Conservation (phyloP, 2,113 vertebrate genomes). For the Psammodynastes pulverulentus region DNA sequence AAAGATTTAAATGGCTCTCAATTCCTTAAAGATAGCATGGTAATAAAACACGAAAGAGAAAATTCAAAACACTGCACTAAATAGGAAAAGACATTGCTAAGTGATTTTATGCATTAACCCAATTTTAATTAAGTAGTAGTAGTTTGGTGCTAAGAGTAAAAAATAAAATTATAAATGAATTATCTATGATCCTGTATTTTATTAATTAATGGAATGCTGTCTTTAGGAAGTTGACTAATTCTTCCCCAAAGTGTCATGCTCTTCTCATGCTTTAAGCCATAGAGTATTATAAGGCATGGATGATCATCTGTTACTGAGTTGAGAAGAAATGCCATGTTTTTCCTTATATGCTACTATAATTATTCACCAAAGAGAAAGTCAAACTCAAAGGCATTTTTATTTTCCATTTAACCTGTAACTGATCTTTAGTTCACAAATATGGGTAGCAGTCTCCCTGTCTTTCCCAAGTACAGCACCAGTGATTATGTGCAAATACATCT, state of each 20-base stretch:
- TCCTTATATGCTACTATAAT: conserved; percentile 27
- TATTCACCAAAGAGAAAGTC: conserved; percentile 1
- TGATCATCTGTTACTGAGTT: conserved; percentile 49
- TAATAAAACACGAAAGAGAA: conserved; percentile 59
- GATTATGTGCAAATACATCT: conserved; percentile 24
- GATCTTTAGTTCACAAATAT: conserved; percentile 32
- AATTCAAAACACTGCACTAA: conserved; percentile 62
- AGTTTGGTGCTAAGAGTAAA: conserved; percentile 29
- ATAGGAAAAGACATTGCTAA: conserved; percentile 59
- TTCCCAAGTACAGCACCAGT: not conserved
- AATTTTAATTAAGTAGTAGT: conserved; percentile 5
- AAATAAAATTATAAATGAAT: not conserved
- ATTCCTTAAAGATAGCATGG: conserved; percentile 55
- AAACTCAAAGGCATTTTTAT: not conserved
- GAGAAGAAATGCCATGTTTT: not conserved
- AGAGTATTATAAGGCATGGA: conserved; percentile 33
- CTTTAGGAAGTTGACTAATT: conserved; percentile 52
- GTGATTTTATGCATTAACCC: conserved; percentile 50
- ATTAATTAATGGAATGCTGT: conserved; percentile 48
- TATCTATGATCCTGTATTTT: conserved; percentile 34
- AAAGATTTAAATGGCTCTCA: conserved; percentile 63
- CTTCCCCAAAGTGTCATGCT: conserved; percentile 56
- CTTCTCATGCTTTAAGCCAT: conserved; percentile 43
- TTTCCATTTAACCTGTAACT: not conserved
- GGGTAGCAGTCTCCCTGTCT: conserved; percentile 4